Evolutionary conservation across 2,113 vertebrate species (phyloP).

Genomic region (Stigmatopora nigra): DNA sequence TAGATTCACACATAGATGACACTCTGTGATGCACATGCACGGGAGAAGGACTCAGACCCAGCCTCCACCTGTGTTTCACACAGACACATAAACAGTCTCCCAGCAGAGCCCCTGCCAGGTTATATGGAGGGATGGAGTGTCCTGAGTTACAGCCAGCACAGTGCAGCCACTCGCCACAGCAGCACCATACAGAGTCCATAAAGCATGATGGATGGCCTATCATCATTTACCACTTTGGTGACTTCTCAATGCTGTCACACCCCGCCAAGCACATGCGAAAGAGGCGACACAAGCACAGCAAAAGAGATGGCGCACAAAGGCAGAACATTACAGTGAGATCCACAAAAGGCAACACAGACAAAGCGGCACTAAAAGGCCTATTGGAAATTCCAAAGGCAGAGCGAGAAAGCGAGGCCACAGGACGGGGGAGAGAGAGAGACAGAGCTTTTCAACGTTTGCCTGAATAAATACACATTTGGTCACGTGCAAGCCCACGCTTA

Average conservation of each 20-base stretch:
- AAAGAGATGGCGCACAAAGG: constrained; percentile 48
- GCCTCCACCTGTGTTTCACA: constrained; percentile 34
- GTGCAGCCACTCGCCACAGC: constrained; percentile 61
- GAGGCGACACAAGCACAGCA: constrained; percentile 47
- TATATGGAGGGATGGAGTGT: constrained; percentile 63
- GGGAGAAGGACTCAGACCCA: constrained; percentile 44
- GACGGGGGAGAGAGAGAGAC: constrained; percentile 11
- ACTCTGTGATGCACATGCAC: not conserved
- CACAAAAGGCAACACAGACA: constrained; percentile 40
- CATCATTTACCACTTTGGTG: constrained; percentile 72
- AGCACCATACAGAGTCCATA: constrained; percentile 65
- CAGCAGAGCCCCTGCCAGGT: constrained; percentile 54
- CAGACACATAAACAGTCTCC: constrained; percentile 45
- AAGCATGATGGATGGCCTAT: constrained; percentile 69
- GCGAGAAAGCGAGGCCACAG: constrained; percentile 13
- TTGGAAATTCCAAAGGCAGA: constrained; percentile 27
- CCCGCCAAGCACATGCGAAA: constrained; percentile 56
- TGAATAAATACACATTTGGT: constrained; percentile 43
- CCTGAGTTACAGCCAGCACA: constrained; percentile 65
- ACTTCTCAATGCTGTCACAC: constrained; percentile 69
- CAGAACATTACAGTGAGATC: constrained; percentile 27
- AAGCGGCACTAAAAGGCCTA: constrained; percentile 53
- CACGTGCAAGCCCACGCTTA: constrained; percentile 14
- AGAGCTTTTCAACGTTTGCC: constrained; percentile 52
- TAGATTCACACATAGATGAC: not conserved